phyloP scores from a whole-genome alignment of 92 coral and sea anemone genomes.

The Parazoanthus atlanticus region DNA sequence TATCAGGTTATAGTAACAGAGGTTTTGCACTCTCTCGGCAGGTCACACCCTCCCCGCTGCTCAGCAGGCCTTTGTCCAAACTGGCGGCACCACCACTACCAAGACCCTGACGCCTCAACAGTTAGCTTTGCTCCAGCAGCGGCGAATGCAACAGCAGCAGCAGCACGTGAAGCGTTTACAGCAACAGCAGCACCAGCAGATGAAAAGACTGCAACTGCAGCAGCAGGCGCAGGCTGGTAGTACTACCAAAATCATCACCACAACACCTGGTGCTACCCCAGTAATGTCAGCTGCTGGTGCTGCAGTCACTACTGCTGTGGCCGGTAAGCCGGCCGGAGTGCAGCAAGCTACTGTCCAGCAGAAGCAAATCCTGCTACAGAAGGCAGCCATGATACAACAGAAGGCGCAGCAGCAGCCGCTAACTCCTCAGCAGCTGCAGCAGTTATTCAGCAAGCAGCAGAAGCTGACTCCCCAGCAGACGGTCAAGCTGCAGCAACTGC shows the following conservation, averaged over 20 bases:
- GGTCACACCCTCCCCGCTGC: slow-evolving; percentile 36
- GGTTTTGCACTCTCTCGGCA: background rate
- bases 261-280: slow-evolving; percentile 26
- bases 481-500: slow-evolving; percentile 48
- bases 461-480: slow-evolving; percentile 59
- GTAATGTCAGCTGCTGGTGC: slow-evolving; percentile 49
- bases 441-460: slow-evolving; percentile 45
- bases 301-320: slow-evolving; percentile 40
- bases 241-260: slow-evolving; percentile 29
- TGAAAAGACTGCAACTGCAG: slow-evolving; percentile 50
- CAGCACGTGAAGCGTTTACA: slow-evolving; percentile 50
- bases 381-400: slow-evolving; percentile 66
- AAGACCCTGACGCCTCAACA: slow-evolving; percentile 62
- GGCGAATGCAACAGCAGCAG: slow-evolving; percentile 56
- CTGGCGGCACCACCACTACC: background rate
- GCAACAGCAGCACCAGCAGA: slow-evolving; percentile 54
- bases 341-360: slow-evolving; percentile 64
- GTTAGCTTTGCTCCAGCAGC: slow-evolving; percentile 40
- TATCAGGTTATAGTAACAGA: background rate
- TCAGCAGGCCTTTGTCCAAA: slow-evolving; percentile 36
- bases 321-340: slow-evolving; percentile 50
- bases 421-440: slow-evolving; percentile 41
- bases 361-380: slow-evolving; percentile 55
- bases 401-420: slow-evolving; percentile 45
- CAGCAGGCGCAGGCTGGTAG: slow-evolving; percentile 17